Base-by-base conservation (phyloP, 2,113 vertebrate species). In the Sceloporus undulatus region DNA sequence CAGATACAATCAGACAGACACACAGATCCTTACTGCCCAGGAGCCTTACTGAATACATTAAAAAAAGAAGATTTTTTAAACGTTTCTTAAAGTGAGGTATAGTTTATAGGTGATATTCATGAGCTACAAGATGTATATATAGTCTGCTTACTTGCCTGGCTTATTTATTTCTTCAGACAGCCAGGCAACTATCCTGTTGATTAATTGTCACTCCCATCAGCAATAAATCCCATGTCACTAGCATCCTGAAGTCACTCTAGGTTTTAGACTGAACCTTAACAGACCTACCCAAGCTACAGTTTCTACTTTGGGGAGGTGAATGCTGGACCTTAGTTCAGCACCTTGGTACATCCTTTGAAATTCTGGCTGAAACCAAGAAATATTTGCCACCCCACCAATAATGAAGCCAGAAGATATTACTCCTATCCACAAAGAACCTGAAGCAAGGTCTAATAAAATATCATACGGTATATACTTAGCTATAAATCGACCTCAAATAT, bases 11-110 rank as follows among this genome's bases (percentile, higher is more conserved):
- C 14, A 81, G n/a, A 54, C 79, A 5, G 78, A 81, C 52, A 54
- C 48, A 68, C 88, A 48, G 48, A 5, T 89, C 48, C 48, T 48
- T 48, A 48, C 54, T 93, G 74, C 13, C 90, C 75, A 48, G 5
- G 48, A 8, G 29, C 23, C 10, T 66, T 70, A 25, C 65, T 79
- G 40, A 82, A 23, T 7, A n/a, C 71, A 7, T 48, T 74, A 14
- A 25, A 84, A 73, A 54, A 29, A 48, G 29, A 54, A 29, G 29
- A 6, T n/a, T 56, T 73, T 73, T 34, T 11, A 73, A 48, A 48
- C 7, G 48, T 48, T 48, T 48, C 48, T 48, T 48, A 48, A 70
- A 52, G 29, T 84, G 82, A 29, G n/a, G 2, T 71, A 54, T 54
- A 21, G 18, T 54, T 84, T 54, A 48, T 48, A 48, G 48, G 48